Conservation (phyloP, 1,140 invertebrate genomes). For the Mactra quadrangularis region DNA sequence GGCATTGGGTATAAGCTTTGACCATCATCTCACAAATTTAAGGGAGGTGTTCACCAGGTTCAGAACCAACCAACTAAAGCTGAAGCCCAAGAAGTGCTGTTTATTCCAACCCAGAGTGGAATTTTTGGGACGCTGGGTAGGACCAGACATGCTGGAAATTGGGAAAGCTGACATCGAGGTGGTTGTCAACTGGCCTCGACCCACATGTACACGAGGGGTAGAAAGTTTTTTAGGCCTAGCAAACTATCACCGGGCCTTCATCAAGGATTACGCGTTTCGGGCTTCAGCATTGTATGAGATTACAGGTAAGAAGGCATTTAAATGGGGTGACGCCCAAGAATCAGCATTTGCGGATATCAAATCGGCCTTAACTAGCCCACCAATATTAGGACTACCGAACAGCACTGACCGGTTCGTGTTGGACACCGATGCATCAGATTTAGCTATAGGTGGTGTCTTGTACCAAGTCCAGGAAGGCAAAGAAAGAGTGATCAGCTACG, state of each 20-base stretch:
- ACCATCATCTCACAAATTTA: not conserved
- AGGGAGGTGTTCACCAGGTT: conserved; percentile 13
- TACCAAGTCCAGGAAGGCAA: conserved; percentile 28
- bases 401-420: conserved; percentile 4
- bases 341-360: conserved; percentile 55
- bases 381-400: conserved; percentile 57
- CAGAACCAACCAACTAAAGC: conserved; percentile 8
- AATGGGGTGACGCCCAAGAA: conserved; percentile 49
- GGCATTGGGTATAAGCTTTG: conserved; percentile 8
- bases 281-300: conserved; percentile 61
- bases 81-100: conserved; percentile 22
- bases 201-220: not conserved
- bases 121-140: conserved; percentile 3
- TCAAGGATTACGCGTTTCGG: conserved; percentile 60
- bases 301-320: conserved; percentile 55
- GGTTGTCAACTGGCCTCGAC: conserved; percentile 46
- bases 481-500: conserved; percentile 5
- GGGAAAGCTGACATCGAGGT: not conserved
- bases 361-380: conserved; percentile 31
- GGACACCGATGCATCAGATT: conserved; percentile 27
- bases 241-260: conserved; percentile 57
- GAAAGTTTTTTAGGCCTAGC: conserved; percentile 28
- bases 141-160: not conserved
- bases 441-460: conserved; percentile 6
- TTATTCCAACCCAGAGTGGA: conserved; percentile 12